Evolutionary conservation across 2,113 vertebrate species (phyloP), one percentile per base, ranked within the genome.

Genomic region (Tetrao urogallus): DNA sequence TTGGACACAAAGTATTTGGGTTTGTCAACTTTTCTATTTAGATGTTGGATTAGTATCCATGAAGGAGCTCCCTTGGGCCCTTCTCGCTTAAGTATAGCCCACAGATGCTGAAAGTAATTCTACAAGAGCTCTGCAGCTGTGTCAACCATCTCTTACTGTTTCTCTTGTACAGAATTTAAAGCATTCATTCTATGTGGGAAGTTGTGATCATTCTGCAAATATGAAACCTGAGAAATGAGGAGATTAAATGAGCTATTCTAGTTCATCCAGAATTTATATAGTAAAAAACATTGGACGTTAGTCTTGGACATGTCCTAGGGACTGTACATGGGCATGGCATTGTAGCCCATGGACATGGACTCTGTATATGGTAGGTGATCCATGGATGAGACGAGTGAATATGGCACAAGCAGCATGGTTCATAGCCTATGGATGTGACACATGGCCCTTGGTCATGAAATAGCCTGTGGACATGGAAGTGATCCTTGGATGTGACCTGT

Each of bases 1-100:
- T 81, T 73, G 88, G 52, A 78, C 52, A 67, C 34, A 42, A 86
- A 89, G 47, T 84, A 86, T 96, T 95, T 85, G 71, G 38, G 52
- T 93, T 86, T 96, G 36, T 95, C 30, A 48, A 89, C 77, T 96
- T 69, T 84, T 87, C 81, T 50, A 64, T 88, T 91, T 78, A 85
- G 87, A 87, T 91, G 72, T 36, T 93, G 86, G 84, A 81, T 88
- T 82, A 85, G 43, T 91, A 90, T 13, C 65, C 66, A 47, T 71
- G 89, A 92, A 82, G 32, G 16, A 75, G 38, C 60, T 43, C 57
- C 57, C 56, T 75, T 65, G 72, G 81, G 64, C 38, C 25, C 57
- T 73, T 43, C 47, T 94, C 57, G 69, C 56, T 95, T 88, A 86
- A 73, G 92, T 95, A 61, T 42, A 64, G 24, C 34, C n/a, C 64